A percentile compares a stretch with the other conserved stretches of the same genome.
Evolutionary conservation across 2,888 invertebrate species (phyloP).

Genomic region (Volucella bombylans): DNA sequence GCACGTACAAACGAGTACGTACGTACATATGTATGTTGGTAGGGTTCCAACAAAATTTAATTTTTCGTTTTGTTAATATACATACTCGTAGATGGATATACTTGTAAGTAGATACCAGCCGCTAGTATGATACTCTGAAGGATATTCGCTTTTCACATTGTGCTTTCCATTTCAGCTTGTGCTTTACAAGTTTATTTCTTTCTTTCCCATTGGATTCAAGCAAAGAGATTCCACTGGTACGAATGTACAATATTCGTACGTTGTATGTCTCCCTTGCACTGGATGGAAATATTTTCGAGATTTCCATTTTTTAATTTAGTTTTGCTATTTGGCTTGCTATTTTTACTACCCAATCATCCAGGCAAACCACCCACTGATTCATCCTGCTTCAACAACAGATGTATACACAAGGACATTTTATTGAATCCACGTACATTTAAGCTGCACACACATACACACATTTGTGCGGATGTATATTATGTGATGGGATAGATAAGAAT

Average conservation of each 20-base stretch:
- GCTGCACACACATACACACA: background rate
- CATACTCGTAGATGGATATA: too few species aligned
- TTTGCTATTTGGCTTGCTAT: slow-evolving; percentile 18
- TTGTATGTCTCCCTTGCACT: slow-evolving; percentile 39
- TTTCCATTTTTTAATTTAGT: slow-evolving; percentile 66
- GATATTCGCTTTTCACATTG: slow-evolving; percentile 56
- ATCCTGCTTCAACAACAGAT: slow-evolving; percentile 61
- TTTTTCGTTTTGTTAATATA: slow-evolving; percentile 36
- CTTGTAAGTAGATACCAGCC: slow-evolving; percentile 17
- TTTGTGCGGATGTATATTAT: slow-evolving; percentile 6
- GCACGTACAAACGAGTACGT: too few species aligned
- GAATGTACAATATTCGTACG: background rate
- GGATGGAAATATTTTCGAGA: slow-evolving; percentile 44
- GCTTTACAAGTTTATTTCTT: slow-evolving; percentile 27
- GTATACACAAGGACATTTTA: slow-evolving; percentile 70
- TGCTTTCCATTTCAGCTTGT: slow-evolving; percentile 37
- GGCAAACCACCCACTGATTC: slow-evolving; percentile 19
- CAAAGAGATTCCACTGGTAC: too few species aligned
- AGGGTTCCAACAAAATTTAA: slow-evolving; percentile 44
- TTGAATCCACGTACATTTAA: slow-evolving; percentile 59
- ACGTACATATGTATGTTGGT: too few species aligned
- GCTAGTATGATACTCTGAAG: slow-evolving; percentile 36
- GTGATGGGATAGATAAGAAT: slow-evolving; percentile 44
- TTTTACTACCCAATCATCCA: too few species aligned
- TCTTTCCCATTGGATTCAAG: slow-evolving; percentile 19